phyloP scores from a whole-genome alignment of 2,113 vertebrate species.

The Microcebus tavaratra region DNA sequence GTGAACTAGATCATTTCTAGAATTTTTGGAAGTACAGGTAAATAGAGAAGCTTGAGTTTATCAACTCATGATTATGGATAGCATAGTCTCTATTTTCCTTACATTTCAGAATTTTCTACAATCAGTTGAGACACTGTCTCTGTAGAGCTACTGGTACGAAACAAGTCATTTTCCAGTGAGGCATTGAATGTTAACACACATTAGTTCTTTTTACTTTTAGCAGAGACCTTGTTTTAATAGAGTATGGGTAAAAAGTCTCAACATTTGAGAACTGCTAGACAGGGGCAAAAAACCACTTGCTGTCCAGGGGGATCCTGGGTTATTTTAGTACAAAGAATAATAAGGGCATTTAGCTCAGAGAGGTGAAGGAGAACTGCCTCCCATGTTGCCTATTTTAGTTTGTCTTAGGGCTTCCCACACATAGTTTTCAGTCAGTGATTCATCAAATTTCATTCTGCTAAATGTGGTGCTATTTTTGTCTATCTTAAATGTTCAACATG shows the following conservation, averaged over 20 bases:
- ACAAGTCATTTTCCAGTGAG: not conserved
- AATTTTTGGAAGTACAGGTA: not conserved
- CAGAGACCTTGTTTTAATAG: not conserved
- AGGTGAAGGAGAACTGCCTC: not conserved
- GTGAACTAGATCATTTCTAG: not conserved
- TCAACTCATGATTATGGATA: not conserved
- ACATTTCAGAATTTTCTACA: not conserved
- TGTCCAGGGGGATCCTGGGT: not conserved
- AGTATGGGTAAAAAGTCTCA: not conserved
- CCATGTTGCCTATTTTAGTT: not conserved
- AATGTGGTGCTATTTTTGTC: slow-evolving; percentile 5
- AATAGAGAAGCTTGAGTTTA: not conserved
- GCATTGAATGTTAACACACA: not conserved
- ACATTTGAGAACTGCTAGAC: not conserved
- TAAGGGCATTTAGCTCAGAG: not conserved
- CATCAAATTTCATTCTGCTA: slow-evolving; percentile 41
- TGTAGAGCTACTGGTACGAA: not conserved
- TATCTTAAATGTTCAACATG: not conserved
- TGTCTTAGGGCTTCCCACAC: not conserved
- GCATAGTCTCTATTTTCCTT: not conserved
- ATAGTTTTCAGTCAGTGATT: slow-evolving; percentile 40
- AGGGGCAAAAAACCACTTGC: not conserved
- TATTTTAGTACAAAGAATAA: not conserved
- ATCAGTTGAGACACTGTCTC: not conserved
- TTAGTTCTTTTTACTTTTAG: not conserved